Evolutionary conservation across 2,888 invertebrate species (phyloP), one percentile per base, ranked within the genome.

Genomic region (Drosophila aldrichi): DNA sequence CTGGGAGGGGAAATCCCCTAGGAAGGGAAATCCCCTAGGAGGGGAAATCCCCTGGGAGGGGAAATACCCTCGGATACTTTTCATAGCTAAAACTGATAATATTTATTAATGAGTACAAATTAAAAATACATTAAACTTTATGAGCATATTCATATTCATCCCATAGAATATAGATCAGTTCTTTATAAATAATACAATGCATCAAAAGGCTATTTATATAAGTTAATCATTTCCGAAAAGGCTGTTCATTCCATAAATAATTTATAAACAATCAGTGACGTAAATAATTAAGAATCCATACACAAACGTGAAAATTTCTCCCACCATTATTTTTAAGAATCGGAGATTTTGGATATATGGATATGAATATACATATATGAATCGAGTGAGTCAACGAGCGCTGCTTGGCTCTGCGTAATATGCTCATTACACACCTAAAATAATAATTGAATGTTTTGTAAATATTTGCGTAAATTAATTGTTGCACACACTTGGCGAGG

Each of bases 401-500:
- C n/a, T n/a, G 29, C 51, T 46, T 41, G 18, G 29, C 18, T 52
- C 63, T 61, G 49, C 49, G 36, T 60, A 44, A 63, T 34, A 61
- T 34, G 67, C 38, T 44, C 36, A 52, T 36, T 52, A 18, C 71
- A 43, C 77, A 72, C 68, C 63, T 68, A 34, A 69, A 78, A 73
- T 78, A 70, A 67, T 63, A 52, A 72, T 64, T 74, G 9, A 67
- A 60, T 60, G 38, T 59, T 70, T 67, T 65, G 70, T 77, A 82
- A 84, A 84, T 83, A 84, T 86, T 84, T 80, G 76, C 72, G 70
- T 66, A 78, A 76, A 86, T 78, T 81, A 65, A 72, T 72, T 69
- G 64, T 49, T 66, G 54, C 66, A 76, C 69, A 73, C 63, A 60
- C 38, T 22, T 44, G 54, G 58, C 52, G 29, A 40, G 22, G 63